Base-by-base conservation (phyloP, 1,140 invertebrate species). In the Bicyclus anynana region DNA sequence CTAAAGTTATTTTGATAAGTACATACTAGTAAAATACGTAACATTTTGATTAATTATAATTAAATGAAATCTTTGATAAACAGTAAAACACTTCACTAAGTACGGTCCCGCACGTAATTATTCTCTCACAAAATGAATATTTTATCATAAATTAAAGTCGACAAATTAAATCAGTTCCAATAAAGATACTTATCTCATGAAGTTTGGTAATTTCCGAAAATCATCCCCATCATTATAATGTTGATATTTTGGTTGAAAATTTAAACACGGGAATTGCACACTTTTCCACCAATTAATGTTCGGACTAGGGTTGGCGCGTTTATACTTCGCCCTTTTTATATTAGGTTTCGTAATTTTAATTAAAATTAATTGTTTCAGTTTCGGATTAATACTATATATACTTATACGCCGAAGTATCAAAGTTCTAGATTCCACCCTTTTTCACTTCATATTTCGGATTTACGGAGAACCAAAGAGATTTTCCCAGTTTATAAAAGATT, bases 201-300 rank as follows among this genome's bases (percentile, higher is more conserved):
- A 37, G 53, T 38, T 51, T 37, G 29, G 20, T 16, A 51, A 50
- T 62, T 65, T 57, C 35, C 54, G 57, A 63, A 67, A 55, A 44
- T 44, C 40, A 44, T 44, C 40, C 40, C 6, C 65, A 71, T 75
- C 69, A 76, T 79, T 80, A 74, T 69, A 62, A 26, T 67, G 69
- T 77, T 72, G 79, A 83, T 80, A 76, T 81, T 83, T 75, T 57
- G 54, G 56, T 69, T 69, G 69, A 14, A 74, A 73, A 59, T 77
- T 74, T 69, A 78, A 80, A 77, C 74, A 78, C 53, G 61, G 68
- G 70, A 74, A 79, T 74, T 81, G 77, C 69, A 74, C 80, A 82
- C 72, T 87, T 78, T 84, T 76, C 66, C 76, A 75, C 67, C 80
- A 83, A 84, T 83, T 82, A 84, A 80, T 76, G 73, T 74, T 72